A percentile compares a stretch with the other conserved stretches of the same genome.
These are phyloP conservation scores for Xiphorhynchus erythropygius DNA, from an alignment of 2,797 vertebrate genomes.

Conservation along the genomic window DNA sequence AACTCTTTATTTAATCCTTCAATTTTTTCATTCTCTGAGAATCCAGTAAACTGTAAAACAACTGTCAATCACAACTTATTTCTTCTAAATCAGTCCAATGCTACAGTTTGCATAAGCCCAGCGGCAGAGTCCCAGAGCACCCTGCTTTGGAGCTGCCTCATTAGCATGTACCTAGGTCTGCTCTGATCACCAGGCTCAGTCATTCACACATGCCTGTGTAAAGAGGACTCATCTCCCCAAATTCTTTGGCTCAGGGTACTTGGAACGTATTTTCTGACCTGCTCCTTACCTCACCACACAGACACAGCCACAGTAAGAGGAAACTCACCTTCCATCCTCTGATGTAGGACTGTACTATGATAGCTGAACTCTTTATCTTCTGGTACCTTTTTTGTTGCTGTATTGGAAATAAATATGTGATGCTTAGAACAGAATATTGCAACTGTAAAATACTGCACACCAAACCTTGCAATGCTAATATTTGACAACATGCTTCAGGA, in stretches of 20 bases:
- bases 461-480: neutral
- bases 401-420: neutral
- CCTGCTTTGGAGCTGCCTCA: neutral
- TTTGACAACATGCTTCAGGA: neutral
- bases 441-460: neutral
- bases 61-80: neutral
- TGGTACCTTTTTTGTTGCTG: conserved; percentile 96
- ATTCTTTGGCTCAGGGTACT: neutral
- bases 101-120: neutral
- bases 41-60: neutral
- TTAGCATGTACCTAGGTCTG: neutral
- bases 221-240: neutral
- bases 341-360: conserved; percentile 91
- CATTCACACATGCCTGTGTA: neutral
- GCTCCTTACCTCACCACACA: neutral
- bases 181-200: neutral
- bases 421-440: neutral
- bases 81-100: neutral
- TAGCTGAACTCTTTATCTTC: conserved; percentile 86
- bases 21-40: neutral
- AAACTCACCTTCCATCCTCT: conserved; percentile 95
- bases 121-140: neutral
- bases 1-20: neutral
- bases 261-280: neutral
- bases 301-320: rapidly evolving